Evolutionary conservation across 1,140 invertebrate genomes (phyloP), one percentile per base, ranked within the genome.

Genomic region (Spodoptera frugiperda): DNA sequence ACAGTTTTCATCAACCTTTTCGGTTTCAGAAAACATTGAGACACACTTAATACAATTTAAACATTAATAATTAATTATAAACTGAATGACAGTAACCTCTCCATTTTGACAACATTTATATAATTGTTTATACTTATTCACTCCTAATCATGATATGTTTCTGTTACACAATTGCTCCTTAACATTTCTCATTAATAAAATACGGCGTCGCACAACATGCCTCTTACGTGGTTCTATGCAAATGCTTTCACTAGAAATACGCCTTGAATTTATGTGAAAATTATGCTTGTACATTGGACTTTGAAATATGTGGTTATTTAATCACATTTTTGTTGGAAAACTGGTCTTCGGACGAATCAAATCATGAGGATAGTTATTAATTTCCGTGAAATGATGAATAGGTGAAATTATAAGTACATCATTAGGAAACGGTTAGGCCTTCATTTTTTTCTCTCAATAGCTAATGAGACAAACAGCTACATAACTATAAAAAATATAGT

Each of bases 141-240:
- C 83, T 85, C 76, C 79, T 83, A 81, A 79, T 85, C 79, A 87
- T 93, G 91, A 93, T 93, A 93, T 93, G 91, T 93, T 86, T 89
- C 54, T 86, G 89, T 93, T 91, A 87, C 86, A 76, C 75, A 80
- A 86, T 90, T 89, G 84, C 81, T 87, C 85, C 85, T 85, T 83
- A 78, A 63, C 63, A 46, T 78, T 76, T 44, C 48, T 78, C 55
- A 67, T 68, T 46, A 67, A 77, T 49, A 59, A 55, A 72, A 54
- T 63, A 54, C 55, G 39, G 17, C 77, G 19, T 57, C 77, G 44
- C 46, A 65, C 77, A 78, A 78, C 67, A 70, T 65, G 33, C 61
- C 48, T 21, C 17, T 12, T 39, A 53, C 21, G 25, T 55, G 15
- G 48, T 54, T 33, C 12, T 17, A 54, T 33, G 48, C 5, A 49